phyloP scores from a whole-genome alignment of 2,113 vertebrate species.

The Anser brachyrhynchus region DNA sequence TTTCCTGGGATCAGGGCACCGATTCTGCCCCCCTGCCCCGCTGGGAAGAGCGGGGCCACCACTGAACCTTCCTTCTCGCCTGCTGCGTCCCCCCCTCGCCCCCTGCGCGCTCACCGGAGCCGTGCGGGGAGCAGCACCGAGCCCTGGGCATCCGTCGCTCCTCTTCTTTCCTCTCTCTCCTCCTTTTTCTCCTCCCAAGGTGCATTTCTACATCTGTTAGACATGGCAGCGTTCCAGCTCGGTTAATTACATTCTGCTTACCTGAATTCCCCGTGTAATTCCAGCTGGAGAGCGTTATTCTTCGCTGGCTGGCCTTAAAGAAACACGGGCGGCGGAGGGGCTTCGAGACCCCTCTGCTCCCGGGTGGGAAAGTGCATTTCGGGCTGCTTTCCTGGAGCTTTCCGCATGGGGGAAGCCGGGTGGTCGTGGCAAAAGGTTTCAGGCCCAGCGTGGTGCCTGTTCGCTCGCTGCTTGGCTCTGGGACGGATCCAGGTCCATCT shows the following conservation, averaged over 20 bases:
- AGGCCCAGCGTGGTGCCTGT: accelerated
- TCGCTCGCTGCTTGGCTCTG: accelerated
- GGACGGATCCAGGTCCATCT: background rate
- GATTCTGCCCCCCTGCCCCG: background rate
- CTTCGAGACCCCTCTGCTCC: background rate
- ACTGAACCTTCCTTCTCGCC: background rate
- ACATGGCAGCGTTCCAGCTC: slow-evolving; percentile 49
- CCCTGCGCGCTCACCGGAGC: background rate
- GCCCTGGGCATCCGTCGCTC: background rate
- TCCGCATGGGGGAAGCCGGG: background rate
- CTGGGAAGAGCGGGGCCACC: background rate
- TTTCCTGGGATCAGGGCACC: background rate
- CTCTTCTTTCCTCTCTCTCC: background rate
- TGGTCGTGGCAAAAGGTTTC: background rate
- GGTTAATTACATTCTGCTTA: slow-evolving; percentile 71
- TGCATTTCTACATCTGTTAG: slow-evolving; percentile 68
- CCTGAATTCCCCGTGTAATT: slow-evolving; percentile 63
- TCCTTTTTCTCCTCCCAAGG: slow-evolving; percentile 31
- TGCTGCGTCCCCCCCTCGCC: background rate
- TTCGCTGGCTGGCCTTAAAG: slow-evolving; percentile 37
- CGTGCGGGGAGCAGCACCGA: background rate
- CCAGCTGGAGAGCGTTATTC: slow-evolving; percentile 37
- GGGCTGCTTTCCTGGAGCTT: background rate
- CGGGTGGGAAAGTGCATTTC: background rate
- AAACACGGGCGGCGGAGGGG: background rate